Percentiles rank a stretch among this genome's conserved stretches.
phyloP scores from a whole-genome alignment of 2,113 vertebrate genomes.

The Spheniscus mendiculus region DNA sequence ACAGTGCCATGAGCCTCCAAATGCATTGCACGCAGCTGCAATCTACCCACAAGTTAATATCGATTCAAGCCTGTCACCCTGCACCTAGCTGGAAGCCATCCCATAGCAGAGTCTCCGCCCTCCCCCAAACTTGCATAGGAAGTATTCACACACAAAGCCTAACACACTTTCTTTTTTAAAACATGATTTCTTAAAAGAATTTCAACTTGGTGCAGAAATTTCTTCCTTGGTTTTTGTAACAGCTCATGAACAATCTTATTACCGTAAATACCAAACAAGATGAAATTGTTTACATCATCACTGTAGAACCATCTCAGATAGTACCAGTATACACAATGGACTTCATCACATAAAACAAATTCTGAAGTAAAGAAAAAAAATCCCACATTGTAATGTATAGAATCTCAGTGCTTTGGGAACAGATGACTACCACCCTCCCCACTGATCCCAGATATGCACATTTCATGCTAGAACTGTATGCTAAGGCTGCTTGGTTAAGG shows the following conservation, averaged over 20 bases:
- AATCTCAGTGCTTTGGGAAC: not conserved
- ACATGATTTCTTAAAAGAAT: not conserved
- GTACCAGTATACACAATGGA: not conserved
- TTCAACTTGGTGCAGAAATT: not conserved
- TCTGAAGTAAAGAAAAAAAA: not conserved
- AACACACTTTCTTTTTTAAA: not conserved
- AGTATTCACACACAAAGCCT: not conserved
- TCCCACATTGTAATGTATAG: not conserved
- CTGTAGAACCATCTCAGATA: not conserved
- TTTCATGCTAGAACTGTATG: not conserved
- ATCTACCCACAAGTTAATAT: not conserved
- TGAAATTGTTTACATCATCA: not conserved
- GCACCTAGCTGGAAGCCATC: not conserved
- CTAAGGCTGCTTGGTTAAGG: not conserved
- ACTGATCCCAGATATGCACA: not conserved
- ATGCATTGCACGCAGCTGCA: rapidly evolving
- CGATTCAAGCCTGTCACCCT: not conserved
- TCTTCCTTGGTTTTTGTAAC: not conserved
- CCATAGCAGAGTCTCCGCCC: no score
- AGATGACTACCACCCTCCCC: not conserved
- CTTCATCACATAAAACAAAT: not conserved
- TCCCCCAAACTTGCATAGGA: not conserved
- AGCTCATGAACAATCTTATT: not conserved
- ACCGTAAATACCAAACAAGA: not conserved
- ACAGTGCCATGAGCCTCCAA: not conserved